phyloP scores from a whole-genome alignment of 2,888 invertebrate genomes.

The Schizotus pectinicornis region DNA sequence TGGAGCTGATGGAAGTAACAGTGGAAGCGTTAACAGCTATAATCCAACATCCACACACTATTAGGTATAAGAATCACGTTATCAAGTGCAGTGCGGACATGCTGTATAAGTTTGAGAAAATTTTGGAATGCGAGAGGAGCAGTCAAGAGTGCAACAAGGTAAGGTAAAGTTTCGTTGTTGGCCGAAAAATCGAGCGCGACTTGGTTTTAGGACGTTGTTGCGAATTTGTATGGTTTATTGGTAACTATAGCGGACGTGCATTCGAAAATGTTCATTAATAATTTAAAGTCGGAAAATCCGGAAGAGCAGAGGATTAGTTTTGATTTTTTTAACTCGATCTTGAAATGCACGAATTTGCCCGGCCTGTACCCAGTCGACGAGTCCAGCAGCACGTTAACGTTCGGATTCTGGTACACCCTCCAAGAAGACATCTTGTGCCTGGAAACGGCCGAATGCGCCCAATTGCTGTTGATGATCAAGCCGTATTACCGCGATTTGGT shows the following conservation, averaged over 20 bases:
- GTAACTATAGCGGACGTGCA: conserved; percentile 77
- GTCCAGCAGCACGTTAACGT: conserved; percentile 81
- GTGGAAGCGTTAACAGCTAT: conserved; percentile 68
- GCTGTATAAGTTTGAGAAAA: conserved; percentile 63
- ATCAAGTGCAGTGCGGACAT: conserved; percentile 66
- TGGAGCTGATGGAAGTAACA: conserved; percentile 66
- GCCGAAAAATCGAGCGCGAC: too few relatives aligned
- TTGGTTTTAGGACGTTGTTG: conserved; percentile 69
- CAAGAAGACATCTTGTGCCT: conserved; percentile 74
- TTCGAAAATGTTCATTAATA: conserved; percentile 63
- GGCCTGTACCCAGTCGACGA: conserved; percentile 91
- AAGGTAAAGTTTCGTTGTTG: conserved; percentile 14
- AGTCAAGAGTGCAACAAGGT: conserved; percentile 55
- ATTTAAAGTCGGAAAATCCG: conserved; percentile 59
- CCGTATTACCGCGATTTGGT: conserved; percentile 82
- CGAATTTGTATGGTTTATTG: conserved; percentile 71
- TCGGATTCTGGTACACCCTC: conserved; percentile 91
- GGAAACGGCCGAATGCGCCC: conserved; percentile 58
- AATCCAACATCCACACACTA: conserved; percentile 67
- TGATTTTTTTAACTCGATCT: conserved; percentile 72
- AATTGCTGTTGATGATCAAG: conserved; percentile 66
- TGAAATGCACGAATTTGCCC: conserved; percentile 80
- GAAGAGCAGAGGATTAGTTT: conserved; percentile 64
- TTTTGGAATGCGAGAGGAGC: conserved; percentile 60
- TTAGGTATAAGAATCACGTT: conserved; percentile 61